Evolutionary conservation across 1,140 invertebrate species (phyloP).

Genomic region (Lucilia cuprina): DNA sequence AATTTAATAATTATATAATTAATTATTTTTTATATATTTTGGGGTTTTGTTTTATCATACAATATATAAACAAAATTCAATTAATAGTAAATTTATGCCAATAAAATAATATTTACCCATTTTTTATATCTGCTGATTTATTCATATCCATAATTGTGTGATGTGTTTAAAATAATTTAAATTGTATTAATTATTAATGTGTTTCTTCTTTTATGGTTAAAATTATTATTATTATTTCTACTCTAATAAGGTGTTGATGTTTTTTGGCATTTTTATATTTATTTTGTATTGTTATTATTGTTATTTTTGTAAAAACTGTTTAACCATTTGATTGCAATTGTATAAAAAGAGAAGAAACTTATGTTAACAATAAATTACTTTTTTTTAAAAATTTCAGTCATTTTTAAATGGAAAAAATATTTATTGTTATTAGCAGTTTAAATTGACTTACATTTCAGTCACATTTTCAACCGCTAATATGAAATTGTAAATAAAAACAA

Average conservation of each 20-base stretch:
- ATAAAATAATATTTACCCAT: slow-evolving; percentile 37
- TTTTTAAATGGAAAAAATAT: too few species aligned
- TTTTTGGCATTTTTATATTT: background rate
- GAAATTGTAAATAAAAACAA: too few species aligned
- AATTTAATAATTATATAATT: background rate
- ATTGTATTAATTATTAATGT: background rate
- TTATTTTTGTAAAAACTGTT: background rate
- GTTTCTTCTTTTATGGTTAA: background rate
- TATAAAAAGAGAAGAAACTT: too few species aligned
- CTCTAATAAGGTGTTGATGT: background rate
- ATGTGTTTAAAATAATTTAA: slow-evolving; percentile 4
- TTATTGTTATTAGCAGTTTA: too few species aligned
- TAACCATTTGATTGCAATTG: too few species aligned
- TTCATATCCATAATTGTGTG: slow-evolving; percentile 24
- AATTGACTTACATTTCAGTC: too few species aligned
- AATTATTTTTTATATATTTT: background rate
- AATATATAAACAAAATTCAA: background rate
- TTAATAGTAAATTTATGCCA: background rate
- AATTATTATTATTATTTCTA: background rate
- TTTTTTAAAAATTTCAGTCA: too few species aligned
- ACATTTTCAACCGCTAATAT: too few species aligned
- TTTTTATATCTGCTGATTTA: slow-evolving; percentile 37
- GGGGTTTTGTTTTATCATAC: background rate
- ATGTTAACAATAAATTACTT: too few species aligned
- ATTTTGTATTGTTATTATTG: background rate